phyloP scores from a whole-genome alignment of 2,797 vertebrate species.

The Gephyroberyx darwinii region DNA sequence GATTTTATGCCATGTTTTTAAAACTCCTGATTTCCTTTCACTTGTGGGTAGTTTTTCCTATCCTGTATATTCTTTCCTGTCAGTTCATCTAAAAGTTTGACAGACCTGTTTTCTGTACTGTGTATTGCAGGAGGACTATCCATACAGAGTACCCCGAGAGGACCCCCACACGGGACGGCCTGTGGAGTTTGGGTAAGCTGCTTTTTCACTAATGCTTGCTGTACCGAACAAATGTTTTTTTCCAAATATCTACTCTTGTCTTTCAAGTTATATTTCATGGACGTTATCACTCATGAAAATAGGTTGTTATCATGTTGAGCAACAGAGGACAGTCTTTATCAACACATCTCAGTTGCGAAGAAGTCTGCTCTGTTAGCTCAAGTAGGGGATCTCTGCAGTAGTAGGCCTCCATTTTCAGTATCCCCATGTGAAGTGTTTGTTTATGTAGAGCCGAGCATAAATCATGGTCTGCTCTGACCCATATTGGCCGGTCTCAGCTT shows the following conservation, averaged over 20 bases:
- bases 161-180: conserved; percentile 75
- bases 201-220: background rate
- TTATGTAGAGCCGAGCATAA: conserved; percentile 48
- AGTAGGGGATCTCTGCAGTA: background rate
- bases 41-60: background rate
- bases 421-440: conserved; percentile 38
- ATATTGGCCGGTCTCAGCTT: conserved; percentile 22
- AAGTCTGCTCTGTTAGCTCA: conserved; percentile 14
- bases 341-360: background rate
- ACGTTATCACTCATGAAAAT: background rate
- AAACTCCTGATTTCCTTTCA: background rate
- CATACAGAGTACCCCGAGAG: conserved; percentile 80
- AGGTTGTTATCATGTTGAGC: conserved; percentile 3
- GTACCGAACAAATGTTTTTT: background rate
- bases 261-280: background rate
- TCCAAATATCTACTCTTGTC: background rate
- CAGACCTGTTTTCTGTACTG: background rate
- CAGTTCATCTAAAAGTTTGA: background rate
- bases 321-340: conserved; percentile 38
- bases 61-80: background rate
- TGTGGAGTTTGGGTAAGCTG: conserved; percentile 80
- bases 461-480: conserved; percentile 39
- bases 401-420: conserved; percentile 1
- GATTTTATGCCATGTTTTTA: no score
- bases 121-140: conserved; percentile 76